Evolutionary conservation across 2,797 vertebrate genomes (phyloP).

Genomic region (Clamator glandarius): DNA sequence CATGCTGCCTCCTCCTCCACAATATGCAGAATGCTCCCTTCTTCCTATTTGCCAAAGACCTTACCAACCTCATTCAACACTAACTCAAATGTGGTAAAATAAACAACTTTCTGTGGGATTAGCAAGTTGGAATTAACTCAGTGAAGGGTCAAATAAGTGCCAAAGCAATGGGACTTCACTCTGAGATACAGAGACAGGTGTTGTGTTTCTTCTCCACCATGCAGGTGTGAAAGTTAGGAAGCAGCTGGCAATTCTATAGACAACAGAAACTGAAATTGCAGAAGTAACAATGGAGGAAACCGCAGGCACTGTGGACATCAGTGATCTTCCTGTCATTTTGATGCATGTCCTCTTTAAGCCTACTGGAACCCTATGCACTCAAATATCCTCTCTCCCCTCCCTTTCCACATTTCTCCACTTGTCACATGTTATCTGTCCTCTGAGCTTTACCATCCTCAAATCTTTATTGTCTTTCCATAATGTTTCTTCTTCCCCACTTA

Average conservation of each 20-base stretch:
- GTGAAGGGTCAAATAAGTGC: background rate
- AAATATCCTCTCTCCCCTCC: background rate
- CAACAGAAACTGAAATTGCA: background rate
- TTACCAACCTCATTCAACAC: background rate
- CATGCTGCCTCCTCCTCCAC: conserved; percentile 11
- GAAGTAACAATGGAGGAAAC: background rate
- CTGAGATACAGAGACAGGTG: background rate
- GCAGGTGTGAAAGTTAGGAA: background rate
- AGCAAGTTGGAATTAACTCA: background rate
- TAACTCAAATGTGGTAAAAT: background rate
- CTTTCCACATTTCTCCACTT: background rate
- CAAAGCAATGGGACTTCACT: background rate
- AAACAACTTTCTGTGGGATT: conserved; percentile 17
- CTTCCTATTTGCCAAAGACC: background rate
- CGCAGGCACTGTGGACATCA: rapidly evolving
- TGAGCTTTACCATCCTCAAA: background rate
- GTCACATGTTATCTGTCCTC: background rate
- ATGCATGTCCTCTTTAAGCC: background rate
- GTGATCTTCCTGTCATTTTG: background rate
- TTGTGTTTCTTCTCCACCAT: background rate
- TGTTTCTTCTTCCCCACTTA: background rate
- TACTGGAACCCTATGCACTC: background rate
- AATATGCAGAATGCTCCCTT: conserved; percentile 23
- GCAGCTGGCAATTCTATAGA: background rate
- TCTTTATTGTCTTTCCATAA: background rate